Conservation (phyloP, 2,797 vertebrate species). For the Sphenopsis melanotis region DNA sequence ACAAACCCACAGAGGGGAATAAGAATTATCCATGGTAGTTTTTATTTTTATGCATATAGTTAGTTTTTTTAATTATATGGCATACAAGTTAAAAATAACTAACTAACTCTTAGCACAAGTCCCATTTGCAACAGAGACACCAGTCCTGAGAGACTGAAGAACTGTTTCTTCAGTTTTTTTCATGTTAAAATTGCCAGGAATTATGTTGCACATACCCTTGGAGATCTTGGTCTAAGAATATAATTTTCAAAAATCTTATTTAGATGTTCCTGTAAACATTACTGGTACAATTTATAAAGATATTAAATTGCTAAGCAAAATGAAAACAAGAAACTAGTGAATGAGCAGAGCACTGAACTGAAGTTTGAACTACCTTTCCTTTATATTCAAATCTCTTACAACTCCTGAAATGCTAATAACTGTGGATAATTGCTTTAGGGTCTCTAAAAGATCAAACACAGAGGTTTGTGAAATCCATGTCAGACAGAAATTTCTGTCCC, state of each 20-base stretch:
- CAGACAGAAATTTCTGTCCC: background rate
- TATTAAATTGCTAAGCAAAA: background rate
- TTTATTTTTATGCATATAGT: background rate
- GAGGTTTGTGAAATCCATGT: background rate
- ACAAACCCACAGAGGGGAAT: conserved; percentile 8
- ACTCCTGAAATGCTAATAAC: background rate
- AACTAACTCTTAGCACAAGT: background rate
- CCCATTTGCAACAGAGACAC: background rate
- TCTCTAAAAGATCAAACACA: background rate
- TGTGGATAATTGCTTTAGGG: background rate
- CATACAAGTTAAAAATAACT: conserved; percentile 24
- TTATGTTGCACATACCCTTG: background rate
- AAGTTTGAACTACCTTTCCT: background rate
- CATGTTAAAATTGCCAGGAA: background rate
- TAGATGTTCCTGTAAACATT: background rate
- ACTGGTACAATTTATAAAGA: background rate
- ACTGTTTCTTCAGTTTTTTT: background rate
- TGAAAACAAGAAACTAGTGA: background rate
- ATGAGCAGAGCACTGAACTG: background rate
- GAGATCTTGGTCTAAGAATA: background rate
- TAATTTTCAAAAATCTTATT: background rate
- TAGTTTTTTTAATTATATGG: conserved; percentile 23
- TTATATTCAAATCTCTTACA: background rate
- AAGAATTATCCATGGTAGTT: background rate
- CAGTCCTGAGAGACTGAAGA: background rate